A percentile compares a stretch with the other conserved stretches of the same genome.
Evolutionary conservation across 2,888 invertebrate genomes (phyloP).

Genomic region (Latrodectus hesperus): DNA sequence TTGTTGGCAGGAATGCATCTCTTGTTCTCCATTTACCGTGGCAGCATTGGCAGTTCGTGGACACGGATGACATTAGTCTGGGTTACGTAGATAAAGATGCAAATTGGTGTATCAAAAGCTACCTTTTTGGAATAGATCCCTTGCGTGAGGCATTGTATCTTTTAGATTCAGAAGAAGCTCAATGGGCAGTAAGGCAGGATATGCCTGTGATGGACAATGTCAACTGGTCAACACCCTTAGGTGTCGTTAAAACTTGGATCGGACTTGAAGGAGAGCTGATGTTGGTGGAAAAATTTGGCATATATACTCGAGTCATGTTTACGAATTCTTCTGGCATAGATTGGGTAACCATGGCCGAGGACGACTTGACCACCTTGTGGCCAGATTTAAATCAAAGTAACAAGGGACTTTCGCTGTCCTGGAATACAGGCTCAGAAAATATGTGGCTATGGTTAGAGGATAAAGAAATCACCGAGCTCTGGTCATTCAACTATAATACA

Average conservation of each 20-base stretch:
- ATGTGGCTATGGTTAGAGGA: slow-evolving; percentile 63
- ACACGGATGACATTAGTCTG: slow-evolving; percentile 54
- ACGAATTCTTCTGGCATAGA: slow-evolving; percentile 48
- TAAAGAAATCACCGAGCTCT: slow-evolving; percentile 29
- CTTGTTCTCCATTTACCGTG: slow-evolving; percentile 49
- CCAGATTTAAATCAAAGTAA: slow-evolving; percentile 42
- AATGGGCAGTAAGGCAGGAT: slow-evolving; percentile 41
- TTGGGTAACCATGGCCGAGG: slow-evolving; percentile 44
- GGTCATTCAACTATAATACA: slow-evolving; percentile 43
- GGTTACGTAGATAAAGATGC: slow-evolving; percentile 53
- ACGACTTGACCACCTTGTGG: slow-evolving; percentile 25
- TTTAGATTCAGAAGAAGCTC: slow-evolving; percentile 56
- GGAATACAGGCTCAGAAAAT: slow-evolving; percentile 34
- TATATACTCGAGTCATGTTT: slow-evolving; percentile 41
- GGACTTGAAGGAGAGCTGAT: slow-evolving; percentile 43
- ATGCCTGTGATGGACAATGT: slow-evolving; percentile 37
- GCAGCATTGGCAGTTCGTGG: slow-evolving; percentile 63
- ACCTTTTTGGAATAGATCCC: slow-evolving; percentile 46
- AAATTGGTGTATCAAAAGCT: slow-evolving; percentile 45
- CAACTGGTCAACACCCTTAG: slow-evolving; percentile 45
- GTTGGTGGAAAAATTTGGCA: slow-evolving; percentile 43
- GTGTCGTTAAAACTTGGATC: slow-evolving; percentile 37
- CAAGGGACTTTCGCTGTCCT: slow-evolving; percentile 33
- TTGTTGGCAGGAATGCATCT: slow-evolving; percentile 37
- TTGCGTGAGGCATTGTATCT: slow-evolving; percentile 47